Conservation (phyloP, 2,888 invertebrate genomes). For the Nomada goodeniana region DNA sequence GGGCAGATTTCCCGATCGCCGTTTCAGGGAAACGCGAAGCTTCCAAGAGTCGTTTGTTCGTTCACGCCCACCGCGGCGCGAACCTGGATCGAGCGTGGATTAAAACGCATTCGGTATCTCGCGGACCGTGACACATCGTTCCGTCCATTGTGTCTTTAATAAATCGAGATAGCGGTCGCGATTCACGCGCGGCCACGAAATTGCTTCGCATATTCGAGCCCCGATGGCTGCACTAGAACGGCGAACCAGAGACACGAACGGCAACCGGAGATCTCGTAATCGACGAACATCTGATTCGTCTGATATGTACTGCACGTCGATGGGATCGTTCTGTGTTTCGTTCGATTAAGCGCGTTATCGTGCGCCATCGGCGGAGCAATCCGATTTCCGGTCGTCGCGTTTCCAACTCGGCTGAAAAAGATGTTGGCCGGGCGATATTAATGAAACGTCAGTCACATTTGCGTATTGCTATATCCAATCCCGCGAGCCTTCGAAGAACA, state of each 20-base stretch:
- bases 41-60: conserved; percentile 19
- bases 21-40: conserved; percentile 37
- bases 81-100: background rate
- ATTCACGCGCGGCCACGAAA: conserved; percentile 15
- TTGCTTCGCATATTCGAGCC: background rate
- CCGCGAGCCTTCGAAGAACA: conserved; percentile 32
- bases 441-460: conserved; percentile 71
- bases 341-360: background rate
- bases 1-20: conserved; percentile 12
- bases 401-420: conserved; percentile 37
- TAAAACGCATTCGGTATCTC: conserved; percentile 27
- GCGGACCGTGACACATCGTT: conserved; percentile 31
- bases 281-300: no score
- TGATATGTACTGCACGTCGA: no score
- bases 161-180: conserved; percentile 6
- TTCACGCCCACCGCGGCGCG: no score
- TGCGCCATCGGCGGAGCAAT: background rate
- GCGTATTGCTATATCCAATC: conserved; percentile 63
- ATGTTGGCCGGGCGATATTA: conserved; percentile 58
- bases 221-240: no score
- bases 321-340: background rate
- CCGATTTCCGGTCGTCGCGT: background rate
- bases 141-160: conserved; percentile 17
- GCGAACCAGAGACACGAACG: background rate
- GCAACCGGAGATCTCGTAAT: background rate